Conservation (phyloP, 2,113 vertebrate species). For the Ursus arctos region DNA sequence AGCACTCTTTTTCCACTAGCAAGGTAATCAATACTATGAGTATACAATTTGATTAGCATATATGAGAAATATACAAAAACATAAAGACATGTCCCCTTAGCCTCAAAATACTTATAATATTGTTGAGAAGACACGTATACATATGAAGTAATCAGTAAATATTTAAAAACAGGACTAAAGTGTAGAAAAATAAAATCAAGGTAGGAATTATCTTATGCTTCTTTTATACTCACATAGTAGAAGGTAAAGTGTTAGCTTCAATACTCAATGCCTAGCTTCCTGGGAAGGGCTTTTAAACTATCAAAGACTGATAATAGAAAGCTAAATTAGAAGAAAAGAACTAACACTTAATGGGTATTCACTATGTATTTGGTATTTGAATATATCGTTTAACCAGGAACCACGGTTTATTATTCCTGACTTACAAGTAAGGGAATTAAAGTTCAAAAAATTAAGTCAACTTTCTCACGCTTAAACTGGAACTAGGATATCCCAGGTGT, state of each 20-base stretch:
- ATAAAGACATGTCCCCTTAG: not conserved
- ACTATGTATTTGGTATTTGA: not conserved
- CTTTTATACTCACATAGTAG: not conserved
- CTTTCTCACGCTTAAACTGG: not conserved
- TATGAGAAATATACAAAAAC: not conserved
- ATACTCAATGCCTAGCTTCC: not conserved
- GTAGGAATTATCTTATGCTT: not conserved
- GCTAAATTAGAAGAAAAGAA: constrained; percentile 13
- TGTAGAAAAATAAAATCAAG: constrained; percentile 14
- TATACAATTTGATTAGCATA: not conserved
- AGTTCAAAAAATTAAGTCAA: constrained; percentile 35
- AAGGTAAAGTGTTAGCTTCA: not conserved
- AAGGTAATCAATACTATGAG: not conserved
- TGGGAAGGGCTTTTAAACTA: not conserved
- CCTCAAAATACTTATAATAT: not conserved
- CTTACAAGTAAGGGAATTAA: constrained; percentile 24
- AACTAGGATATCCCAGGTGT: not conserved
- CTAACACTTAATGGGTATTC: not conserved
- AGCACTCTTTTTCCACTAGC: not conserved
- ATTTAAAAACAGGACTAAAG: constrained; percentile 45
- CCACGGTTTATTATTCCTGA: not conserved
- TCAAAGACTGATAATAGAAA: not conserved
- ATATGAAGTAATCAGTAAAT: constrained; percentile 5
- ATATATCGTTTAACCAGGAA: not conserved
- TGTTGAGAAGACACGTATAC: not conserved